Base-by-base conservation (phyloP, 2,113 vertebrate genomes). In the Ia io region DNA sequence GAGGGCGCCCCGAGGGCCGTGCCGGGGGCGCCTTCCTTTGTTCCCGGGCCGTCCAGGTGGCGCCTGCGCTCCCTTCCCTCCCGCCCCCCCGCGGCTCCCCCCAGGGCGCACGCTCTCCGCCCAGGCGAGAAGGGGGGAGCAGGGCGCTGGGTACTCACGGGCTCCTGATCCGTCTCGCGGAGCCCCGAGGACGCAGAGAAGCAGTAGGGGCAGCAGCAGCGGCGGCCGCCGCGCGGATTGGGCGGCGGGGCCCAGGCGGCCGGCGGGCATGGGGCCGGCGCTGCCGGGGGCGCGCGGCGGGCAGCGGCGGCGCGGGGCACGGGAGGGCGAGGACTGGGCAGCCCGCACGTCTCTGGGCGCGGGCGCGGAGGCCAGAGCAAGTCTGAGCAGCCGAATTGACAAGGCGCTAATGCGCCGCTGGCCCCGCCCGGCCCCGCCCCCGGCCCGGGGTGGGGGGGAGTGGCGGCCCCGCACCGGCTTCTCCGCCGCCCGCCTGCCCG, bases 321-420 rank as follows among this genome's bases (percentile, higher is more conserved):
- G 44, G 92, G 94, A 82, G 93, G 70, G 97, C 90, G 97, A 95
- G 88, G 94, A 71, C 83, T 89, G 51, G 90, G 90, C 30, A 95
- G 96, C 96, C 94, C 94, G 92, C 97, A 97, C 97, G 98, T 97
- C 94, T 93, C 95, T 92, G 93, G 90, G 94, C 83, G 92, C 94
- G 84, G 94, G 95, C 88, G 98, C 97, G 97, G 97, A 97, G 97
- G 97, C 98, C 98, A 97, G 96, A 98, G 98, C 98, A 98, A 98
- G 98, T 98, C 98, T 99, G 98, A 98, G 98, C 98, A 98, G 98
- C 98, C 92, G 98, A 98, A 98, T 98, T 98, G 98, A 99, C 98
- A 99, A 99, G 99, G 98, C 98, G 98, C 99, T 97, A 96, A 97
- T 97, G 92, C 96, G 96, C 95, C 88, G 96, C 98, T 99, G 95